Conservation (phyloP, 2,888 invertebrate species). For the Acleris laterana region DNA sequence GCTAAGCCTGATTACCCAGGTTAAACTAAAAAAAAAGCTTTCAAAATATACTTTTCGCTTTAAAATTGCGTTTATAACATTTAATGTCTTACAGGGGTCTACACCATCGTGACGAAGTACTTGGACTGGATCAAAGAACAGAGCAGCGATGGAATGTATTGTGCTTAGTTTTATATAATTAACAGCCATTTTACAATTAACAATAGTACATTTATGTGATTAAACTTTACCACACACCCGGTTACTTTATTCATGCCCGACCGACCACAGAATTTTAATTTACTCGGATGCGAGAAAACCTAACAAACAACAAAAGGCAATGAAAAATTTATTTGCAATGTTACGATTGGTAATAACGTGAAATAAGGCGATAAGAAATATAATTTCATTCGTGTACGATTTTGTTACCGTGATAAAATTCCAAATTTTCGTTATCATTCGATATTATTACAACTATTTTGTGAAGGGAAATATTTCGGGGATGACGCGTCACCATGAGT, state of each 20-base stretch:
- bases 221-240: neutral
- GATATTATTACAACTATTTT: conserved; percentile 6
- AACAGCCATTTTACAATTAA: neutral
- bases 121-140: conserved; percentile 79
- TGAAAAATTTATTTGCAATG: conserved; percentile 2
- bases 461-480: too few relatives aligned
- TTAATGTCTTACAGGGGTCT: conserved; percentile 73
- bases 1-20: conserved; percentile 84
- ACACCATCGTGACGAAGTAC: conserved; percentile 83
- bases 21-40: conserved; percentile 42
- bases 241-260: neutral
- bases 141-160: conserved; percentile 68
- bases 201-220: neutral
- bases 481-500: too few relatives aligned
- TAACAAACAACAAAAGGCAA: neutral
- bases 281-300: neutral
- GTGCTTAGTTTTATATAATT: conserved; percentile 51
- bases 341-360: conserved; percentile 26
- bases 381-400: conserved; percentile 15
- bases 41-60: neutral
- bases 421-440: conserved; percentile 17
- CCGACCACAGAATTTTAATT: neutral
- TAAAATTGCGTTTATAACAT: conserved; percentile 2
- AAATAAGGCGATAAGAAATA: conserved; percentile 33
- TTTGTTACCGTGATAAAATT: conserved; percentile 20